These are phyloP conservation scores for Rallus crepitans DNA, from an alignment of 2,797 vertebrate genomes.

Conservation along the genomic window DNA sequence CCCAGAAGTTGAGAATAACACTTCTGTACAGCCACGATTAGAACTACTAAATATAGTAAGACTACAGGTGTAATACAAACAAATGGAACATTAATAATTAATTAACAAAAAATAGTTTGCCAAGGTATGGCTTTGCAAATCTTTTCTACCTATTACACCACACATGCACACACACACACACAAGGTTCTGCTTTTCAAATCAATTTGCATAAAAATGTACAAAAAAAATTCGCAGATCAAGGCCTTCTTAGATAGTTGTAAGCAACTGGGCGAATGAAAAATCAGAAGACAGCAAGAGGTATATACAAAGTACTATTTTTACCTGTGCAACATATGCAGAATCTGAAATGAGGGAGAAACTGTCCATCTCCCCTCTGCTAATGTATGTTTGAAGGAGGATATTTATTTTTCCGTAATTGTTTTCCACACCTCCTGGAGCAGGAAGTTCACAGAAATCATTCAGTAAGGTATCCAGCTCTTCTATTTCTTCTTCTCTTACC, in stretches of 20 bases:
- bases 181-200: not conserved
- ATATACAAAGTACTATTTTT: not conserved
- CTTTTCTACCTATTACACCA: not conserved
- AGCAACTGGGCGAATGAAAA: not conserved
- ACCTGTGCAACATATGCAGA: constrained; percentile 98
- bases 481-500: constrained; percentile 96
- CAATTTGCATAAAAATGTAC: not conserved
- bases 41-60: not conserved
- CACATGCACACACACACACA: not conserved
- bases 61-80: not conserved
- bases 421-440: constrained; percentile 94
- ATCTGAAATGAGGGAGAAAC: constrained; percentile 98
- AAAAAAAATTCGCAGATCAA: not conserved
- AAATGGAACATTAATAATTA: not conserved
- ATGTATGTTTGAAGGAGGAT: constrained; percentile 97
- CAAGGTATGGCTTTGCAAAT: not conserved
- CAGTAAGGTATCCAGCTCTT: constrained; percentile 91
- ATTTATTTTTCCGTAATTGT: constrained; percentile 97
- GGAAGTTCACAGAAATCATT: constrained; percentile 90
- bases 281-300: not conserved
- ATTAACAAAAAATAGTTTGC: not conserved
- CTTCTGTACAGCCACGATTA: not conserved
- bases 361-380: constrained; percentile 94
- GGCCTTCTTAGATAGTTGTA: not conserved
- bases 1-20: not conserved